Evolutionary conservation across 2,888 invertebrate genomes (phyloP), one percentile per base, ranked within the genome.

Genomic region (Cerastis leucographa): DNA sequence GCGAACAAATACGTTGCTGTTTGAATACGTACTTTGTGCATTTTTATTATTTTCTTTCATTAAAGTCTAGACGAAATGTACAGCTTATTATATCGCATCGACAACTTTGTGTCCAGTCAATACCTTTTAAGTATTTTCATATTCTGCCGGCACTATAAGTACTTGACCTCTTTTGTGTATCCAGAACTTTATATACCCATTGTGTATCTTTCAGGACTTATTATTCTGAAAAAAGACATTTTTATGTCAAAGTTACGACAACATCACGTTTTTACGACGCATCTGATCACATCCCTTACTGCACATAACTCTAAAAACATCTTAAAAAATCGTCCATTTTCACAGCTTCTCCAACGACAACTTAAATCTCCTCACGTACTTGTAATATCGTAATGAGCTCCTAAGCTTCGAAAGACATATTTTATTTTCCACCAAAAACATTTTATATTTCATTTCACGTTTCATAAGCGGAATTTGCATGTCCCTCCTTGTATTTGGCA

Each of bases 361-460:
- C 91, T 94, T 90, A 94, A 96, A 95, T 95, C 96, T 92, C 90
- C 92, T 94, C 96, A 96, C 96, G 96, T 96, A 93, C 91, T 94
- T 91, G 93, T 94, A 96, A 96, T 95, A 94, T 93, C 92, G 92
- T 96, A 96, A 96, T 96, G 95, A 96, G 95, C 95, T 94, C 92
- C 90, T 91, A 94, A 95, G 94, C 94, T 93, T 91, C 87, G 86
- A 90, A 88, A 92, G 95, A 95, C 95, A 95, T 95, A 95, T 96
- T 95, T 96, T 96, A 96, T 96, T 96, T 95, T 93, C 92, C 93
- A 91, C 92, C 93, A 92, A 94, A 95, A 93, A 94, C 92, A 94
- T 95, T 97, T 96, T 96, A 96, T 95, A 94, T 97, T 97, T 96
- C 96, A 96, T 96, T 96, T 92, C 96, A 96, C 96, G 96, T 97